Evolutionary conservation across 2,113 vertebrate genomes (phyloP).

Genomic region (Leptobrachium ailaonicum): DNA sequence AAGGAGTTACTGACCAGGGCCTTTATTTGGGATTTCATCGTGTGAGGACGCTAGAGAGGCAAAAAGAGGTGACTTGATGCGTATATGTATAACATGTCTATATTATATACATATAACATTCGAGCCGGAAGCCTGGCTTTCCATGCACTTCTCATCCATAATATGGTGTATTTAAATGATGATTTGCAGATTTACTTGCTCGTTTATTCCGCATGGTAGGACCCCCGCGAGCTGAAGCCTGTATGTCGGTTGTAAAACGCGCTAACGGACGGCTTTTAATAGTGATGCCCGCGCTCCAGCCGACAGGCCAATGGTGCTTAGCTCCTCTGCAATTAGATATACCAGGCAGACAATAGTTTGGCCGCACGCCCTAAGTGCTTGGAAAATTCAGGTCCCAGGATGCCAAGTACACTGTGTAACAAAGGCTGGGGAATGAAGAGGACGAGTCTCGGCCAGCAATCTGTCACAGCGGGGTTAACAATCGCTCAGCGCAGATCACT

Average conservation of each 20-base stretch:
- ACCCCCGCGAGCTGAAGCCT: neutral
- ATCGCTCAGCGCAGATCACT: constrained; percentile 50
- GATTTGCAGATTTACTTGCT: no score
- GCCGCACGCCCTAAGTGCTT: constrained; percentile 54
- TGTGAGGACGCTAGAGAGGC: no score
- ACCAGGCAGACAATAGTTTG: constrained; percentile 53
- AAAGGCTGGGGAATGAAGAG: constrained; percentile 57
- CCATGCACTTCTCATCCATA: no score
- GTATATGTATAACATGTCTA: no score
- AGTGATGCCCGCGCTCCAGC: constrained; percentile 12
- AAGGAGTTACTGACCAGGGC: no score
- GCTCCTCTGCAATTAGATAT: constrained; percentile 49
- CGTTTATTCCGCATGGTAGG: neutral
- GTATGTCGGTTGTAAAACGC: neutral
- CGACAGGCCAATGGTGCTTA: constrained; percentile 32
- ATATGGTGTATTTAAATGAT: no score
- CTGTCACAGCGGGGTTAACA: constrained; percentile 58
- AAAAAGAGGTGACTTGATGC: no score
- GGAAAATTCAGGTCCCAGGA: constrained; percentile 53
- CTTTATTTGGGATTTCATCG: no score
- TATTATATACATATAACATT: no score
- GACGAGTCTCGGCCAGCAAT: constrained; percentile 52
- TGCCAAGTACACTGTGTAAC: constrained; percentile 58
- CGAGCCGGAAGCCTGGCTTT: no score
- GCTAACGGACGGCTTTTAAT: neutral